phyloP scores from a whole-genome alignment of 2,113 vertebrate species.

The Procavia capensis region DNA sequence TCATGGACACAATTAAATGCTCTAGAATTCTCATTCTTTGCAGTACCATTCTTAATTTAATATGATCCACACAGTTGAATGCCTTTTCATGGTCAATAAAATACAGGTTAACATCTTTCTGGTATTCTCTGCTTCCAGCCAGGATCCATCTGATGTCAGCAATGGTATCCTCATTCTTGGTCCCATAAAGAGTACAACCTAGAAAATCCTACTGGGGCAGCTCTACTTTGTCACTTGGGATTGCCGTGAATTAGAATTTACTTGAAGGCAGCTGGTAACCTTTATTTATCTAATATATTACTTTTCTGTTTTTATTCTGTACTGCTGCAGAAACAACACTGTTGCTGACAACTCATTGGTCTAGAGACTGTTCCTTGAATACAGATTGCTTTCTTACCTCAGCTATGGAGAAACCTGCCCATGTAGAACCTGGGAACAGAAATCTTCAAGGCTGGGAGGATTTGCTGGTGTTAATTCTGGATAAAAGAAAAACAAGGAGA shows the following conservation, averaged over 20 bases:
- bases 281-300: background rate
- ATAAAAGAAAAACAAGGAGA: background rate
- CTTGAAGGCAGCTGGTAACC: background rate
- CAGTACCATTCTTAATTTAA: no score
- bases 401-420: background rate
- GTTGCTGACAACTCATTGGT: background rate
- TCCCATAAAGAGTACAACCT: no score
- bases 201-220: background rate
- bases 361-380: background rate
- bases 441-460: background rate
- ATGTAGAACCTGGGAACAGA: background rate
- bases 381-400: background rate
- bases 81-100: no score
- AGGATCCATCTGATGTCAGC: no score
- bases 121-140: no score
- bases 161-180: no score
- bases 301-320: background rate
- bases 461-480: constrained; percentile 37
- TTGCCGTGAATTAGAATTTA: background rate
- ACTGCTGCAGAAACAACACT: background rate
- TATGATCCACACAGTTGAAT: no score
- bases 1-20: no score
- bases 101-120: no score
- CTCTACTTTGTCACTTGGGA: background rate
- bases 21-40: no score